Base-by-base conservation (phyloP, 2,113 vertebrate genomes). In the Brachionichthys hirsutus region DNA sequence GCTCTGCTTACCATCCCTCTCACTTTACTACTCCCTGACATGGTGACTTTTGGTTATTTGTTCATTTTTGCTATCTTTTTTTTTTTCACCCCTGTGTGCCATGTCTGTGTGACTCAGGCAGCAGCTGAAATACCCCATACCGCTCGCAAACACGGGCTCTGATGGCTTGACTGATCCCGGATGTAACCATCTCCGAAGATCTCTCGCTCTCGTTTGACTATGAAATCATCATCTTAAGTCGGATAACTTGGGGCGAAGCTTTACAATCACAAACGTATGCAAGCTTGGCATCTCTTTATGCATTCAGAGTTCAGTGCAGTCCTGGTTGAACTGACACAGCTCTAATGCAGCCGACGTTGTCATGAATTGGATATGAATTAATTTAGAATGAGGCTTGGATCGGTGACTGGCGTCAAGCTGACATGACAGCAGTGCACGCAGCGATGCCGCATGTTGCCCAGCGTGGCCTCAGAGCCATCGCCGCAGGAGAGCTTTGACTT, bases 361-460 rank as follows among this genome's bases (percentile, higher is more conserved):
- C 57, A 75, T 81, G 70, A 82, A 80, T 88, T 82, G 56, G 47
- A 83, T 67, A 78, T 83, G 69, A 78, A 69, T 62, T 57, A 70
- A 78, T 73, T 74, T 66, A 71, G 80, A 80, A 53, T 54, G 65
- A 78, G 70, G 81, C 50, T 65, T 80, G 80, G 85, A 54, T 44
- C 52, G 47, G 4, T 66, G 83, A 76, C 80, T 60, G 45, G 79
- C 19, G 48, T 83, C 84, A 87, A 82, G 80, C 87, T 80, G 85
- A 67, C 59, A 45, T 61, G 54, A 80, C 77, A 77, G 75, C 68
- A 65, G 71, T 0, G 43, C 78, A 61, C 70, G 67, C 66, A 12
- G 73, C 75, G 84, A 60, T 7, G 70, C 69, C 87, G 79, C 85
- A 85, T 85, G 85, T 53, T 49, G 42, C 85, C 63, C 84, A 74